Evolutionary conservation across 2,888 invertebrate genomes (phyloP).

Genomic region (Ornithoptera alexandrae): DNA sequence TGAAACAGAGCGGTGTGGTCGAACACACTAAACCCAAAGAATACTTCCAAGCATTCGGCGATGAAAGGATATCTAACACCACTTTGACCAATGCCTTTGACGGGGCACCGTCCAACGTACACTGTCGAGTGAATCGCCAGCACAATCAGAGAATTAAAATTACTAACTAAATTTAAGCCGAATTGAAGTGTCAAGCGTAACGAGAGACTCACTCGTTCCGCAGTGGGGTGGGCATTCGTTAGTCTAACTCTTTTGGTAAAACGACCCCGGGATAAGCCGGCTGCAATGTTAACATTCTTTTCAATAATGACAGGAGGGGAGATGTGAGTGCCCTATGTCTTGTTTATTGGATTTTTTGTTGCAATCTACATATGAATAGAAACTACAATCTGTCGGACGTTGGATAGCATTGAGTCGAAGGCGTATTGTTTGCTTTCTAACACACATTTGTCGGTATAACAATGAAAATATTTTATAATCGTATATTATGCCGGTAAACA

Average conservation of each 20-base stretch:
- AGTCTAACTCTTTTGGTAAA: constrained; percentile 79
- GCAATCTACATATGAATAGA: constrained; percentile 78
- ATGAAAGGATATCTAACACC: neutral
- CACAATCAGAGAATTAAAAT: constrained; percentile 39
- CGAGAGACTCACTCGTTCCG: constrained; percentile 51
- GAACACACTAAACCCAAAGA: neutral
- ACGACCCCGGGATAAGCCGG: constrained; percentile 74
- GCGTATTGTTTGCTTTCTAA: constrained; percentile 42
- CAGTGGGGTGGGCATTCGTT: constrained; percentile 72
- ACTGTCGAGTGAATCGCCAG: constrained; percentile 5
- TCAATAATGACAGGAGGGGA: constrained; percentile 76
- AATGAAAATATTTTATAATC: neutral
- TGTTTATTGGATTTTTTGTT: constrained; percentile 80
- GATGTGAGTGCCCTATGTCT: constrained; percentile 67
- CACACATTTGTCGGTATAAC: constrained; percentile 1
- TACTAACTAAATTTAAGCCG: constrained; percentile 65
- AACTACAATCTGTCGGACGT: constrained; percentile 70
- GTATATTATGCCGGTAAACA: neutral
- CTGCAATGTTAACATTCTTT: constrained; percentile 77
- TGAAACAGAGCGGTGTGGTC: neutral
- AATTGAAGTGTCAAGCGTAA: constrained; percentile 76
- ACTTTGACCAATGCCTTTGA: constrained; percentile 1
- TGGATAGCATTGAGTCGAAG: constrained; percentile 56
- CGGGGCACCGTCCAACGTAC: neutral
- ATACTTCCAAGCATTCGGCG: constrained; percentile 1